Percentiles rank a stretch among this genome's conserved stretches.
Evolutionary conservation across 1,140 invertebrate species (phyloP).

Genomic region (Elysia chlorotica): DNA sequence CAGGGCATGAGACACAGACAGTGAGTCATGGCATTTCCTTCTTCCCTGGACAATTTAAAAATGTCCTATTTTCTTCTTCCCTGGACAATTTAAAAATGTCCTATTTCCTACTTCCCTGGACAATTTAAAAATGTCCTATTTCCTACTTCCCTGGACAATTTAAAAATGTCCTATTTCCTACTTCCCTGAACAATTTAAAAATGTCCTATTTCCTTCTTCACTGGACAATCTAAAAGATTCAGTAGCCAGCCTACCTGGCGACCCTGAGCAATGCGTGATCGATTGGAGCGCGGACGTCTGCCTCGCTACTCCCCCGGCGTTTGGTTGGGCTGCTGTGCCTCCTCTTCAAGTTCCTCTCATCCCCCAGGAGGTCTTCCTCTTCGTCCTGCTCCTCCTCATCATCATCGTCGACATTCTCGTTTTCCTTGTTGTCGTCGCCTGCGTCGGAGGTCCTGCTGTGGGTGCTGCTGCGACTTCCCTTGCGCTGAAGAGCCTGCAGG

Average conservation of each 20-base stretch:
- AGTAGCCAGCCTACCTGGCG: background rate
- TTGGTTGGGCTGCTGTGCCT: background rate
- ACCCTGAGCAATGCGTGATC: background rate
- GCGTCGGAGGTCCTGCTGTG: too few relatives aligned
- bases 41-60: too few relatives aligned
- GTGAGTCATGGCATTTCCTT: too few relatives aligned
- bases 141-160: too few relatives aligned
- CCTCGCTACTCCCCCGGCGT: background rate
- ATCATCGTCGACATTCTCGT: background rate
- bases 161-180: too few relatives aligned
- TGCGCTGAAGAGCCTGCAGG: background rate
- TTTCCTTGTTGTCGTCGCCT: too few relatives aligned
- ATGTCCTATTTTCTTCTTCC: background rate
- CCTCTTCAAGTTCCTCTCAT: background rate
- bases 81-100: background rate
- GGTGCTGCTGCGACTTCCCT: too few relatives aligned
- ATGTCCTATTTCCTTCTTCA: too few relatives aligned
- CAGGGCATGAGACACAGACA: too few relatives aligned
- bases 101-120: background rate
- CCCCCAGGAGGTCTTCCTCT: slow-evolving; percentile 4
- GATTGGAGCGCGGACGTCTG: background rate
- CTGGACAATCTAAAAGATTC: too few relatives aligned
- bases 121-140: too few relatives aligned
- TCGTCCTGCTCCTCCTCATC: background rate
- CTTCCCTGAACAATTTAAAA: too few relatives aligned